Base-by-base conservation (phyloP, 2,888 invertebrate species). In the Pilophorus perplexus region DNA sequence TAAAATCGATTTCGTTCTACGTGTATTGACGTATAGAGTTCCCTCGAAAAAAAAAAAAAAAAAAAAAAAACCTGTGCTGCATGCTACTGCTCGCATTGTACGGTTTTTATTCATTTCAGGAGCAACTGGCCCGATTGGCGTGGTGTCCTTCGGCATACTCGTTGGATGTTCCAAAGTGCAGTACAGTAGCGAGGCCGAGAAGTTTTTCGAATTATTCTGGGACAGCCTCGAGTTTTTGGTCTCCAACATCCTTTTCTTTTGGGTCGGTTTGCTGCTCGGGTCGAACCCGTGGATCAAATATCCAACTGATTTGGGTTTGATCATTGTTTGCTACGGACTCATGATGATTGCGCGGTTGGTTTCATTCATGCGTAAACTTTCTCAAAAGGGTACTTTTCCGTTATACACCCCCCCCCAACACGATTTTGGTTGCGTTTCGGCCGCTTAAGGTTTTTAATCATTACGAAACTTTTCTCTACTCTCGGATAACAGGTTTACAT, bases 151-250 rank as follows among this genome's bases (percentile, higher is more conserved):
- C 14, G 64, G 64, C 18, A 64, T 64, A 14, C 18, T 42, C 12
- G 8, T 33, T 2, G 50, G 50, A 6, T 64, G 52, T 25, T 64
- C 52, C 2, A 64, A 64, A 22, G n/a, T 50, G 16, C 38, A 64
- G 23, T 37, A 27, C 18, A 64, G 64, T 23, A 54, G 27, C 16
- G 52, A 50, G 23, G 48, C 64, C 1, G 64, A 64, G 16, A 14
- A 50, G 20, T 64, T 64, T 22, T 64, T 52, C 38, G 44, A n/a
- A 40, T 27, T 25, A 12, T 64, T 64, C 40, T 64, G 64, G 64
- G 8, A n/a, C 1, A 8, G 22, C 2, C 2, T 64, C 20, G 2
- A 12, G 2, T 52, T 40, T 25, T 8, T 37, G 5, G 10, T 38
- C 4, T 14, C 23, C 14, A 52, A 37, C 42, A 3, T 38, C 2